Base-by-base conservation (phyloP, 2,797 vertebrate genomes). In the Gadopsis bispinosus region DNA sequence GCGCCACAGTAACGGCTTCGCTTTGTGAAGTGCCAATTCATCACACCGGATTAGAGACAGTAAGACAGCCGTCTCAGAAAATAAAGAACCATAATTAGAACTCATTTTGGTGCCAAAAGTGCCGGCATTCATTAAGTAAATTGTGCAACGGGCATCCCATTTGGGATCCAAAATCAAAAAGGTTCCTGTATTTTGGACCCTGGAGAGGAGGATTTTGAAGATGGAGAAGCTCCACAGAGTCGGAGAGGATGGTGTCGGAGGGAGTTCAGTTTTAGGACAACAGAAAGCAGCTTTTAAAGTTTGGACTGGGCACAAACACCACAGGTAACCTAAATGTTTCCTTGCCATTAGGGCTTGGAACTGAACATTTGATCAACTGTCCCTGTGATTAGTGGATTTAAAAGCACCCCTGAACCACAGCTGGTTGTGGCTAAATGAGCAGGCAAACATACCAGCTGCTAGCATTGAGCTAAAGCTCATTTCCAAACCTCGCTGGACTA, bases 11-110 rank as follows among this genome's bases (percentile, higher is more conserved):
- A 59, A 58, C 3, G 37, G 29, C 50, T 9, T 69, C 70, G 62
- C 26, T 58, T 47, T 56, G 60, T 62, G 45, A 70, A 75, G 72
- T 43, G 68, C 69, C 63, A 47, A 75, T 77, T 81, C 73, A 81
- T 73, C 69, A 39, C 29, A 37, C 17, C 43, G 51, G 41, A 85
- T 67, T 58, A 72, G 59, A 77, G 77, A 83, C 75, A 37, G 58
- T 17, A 12, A 51, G 73, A 78, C 62, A 70, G 66, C 74, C 69
- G 79, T 80, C 75, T 31, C 66, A 20, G 10, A 67, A 73, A 79
- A 83, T 61, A 43, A 56, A 77, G 62, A 82, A 60, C 65, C 31
- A 7, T 26, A 41, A 78, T 71, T 58, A 8, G 39, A 50, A 61
- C n/a, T 75, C 7, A 56, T 45, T 63, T 59, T 43, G 20, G 79